Evolutionary conservation across 2,888 invertebrate species (phyloP).

Genomic region (Xestia sexstrigata): DNA sequence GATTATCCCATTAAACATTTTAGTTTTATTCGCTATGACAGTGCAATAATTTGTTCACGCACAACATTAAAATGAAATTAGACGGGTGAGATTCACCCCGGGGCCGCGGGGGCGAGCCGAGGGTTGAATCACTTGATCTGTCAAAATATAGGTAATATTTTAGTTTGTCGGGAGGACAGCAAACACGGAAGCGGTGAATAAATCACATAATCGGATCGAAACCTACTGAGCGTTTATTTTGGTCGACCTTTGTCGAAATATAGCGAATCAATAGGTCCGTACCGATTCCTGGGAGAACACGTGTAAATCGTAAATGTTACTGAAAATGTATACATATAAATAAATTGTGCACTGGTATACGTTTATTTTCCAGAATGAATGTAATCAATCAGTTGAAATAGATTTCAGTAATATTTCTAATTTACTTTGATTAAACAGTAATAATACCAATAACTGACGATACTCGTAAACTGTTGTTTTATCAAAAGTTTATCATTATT

Average conservation of each 20-base stretch:
- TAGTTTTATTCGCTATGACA: conserved; percentile 87
- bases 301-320: conserved; percentile 5
- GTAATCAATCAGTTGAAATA: neutral
- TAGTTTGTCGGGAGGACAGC: conserved; percentile 75
- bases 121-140: conserved; percentile 82
- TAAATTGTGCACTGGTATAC: neutral
- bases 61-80: conserved; percentile 89
- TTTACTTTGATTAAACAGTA: too few species aligned
- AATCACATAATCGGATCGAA: conserved; percentile 86
- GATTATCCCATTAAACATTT: conserved; percentile 85
- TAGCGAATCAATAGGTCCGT: conserved; percentile 42
- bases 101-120: conserved; percentile 76
- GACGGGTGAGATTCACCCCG: conserved; percentile 80
- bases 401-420: neutral
- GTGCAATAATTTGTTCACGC: conserved; percentile 89
- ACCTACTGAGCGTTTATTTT: conserved; percentile 66
- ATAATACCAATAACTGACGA: neutral
- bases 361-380: neutral
- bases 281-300: neutral
- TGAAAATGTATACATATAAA: conserved; percentile 1
- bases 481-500: neutral
- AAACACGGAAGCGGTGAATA: conserved; percentile 81
- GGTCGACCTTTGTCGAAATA: conserved; percentile 65
- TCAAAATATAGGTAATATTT: conserved; percentile 87
- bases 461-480: neutral